Evolutionary conservation across 2,888 invertebrate species (phyloP), one percentile per base, ranked within the genome.

Genomic region (Nemoura dubitans): DNA sequence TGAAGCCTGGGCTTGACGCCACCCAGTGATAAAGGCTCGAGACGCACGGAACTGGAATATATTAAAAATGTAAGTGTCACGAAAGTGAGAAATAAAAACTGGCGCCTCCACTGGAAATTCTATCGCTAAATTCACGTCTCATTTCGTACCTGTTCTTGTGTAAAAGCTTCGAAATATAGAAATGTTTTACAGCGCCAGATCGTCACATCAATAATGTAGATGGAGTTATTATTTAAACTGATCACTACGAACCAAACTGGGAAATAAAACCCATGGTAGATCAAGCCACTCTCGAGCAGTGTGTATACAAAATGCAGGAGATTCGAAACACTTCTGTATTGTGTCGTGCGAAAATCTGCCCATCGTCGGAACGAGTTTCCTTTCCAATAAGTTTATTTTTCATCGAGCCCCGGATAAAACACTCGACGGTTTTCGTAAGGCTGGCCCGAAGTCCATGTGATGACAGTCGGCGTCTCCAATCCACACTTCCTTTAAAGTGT

Each of bases 401-500:
- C 25, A 76, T 76, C 36, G 21, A 10, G 59, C 21, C 21, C 21
- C 1, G 16, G 36, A 21, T 59, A 59, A 59, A 59, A 59, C 59
- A 59, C 16, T 59, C 59, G 14, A 21, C 59, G 59, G 21, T 10
- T 59, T 59, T 59, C 59, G 6, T 59, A 21, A 59, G 59, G 59
- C 59, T 2, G 21, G 16, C 59, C 21, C 14, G 59, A 59, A 59
- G 59, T 59, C 59, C 59, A 21, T 21, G 59, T 21, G 81, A 81
- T 81, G 81, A 81, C 28, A 29, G 81, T 28, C 78, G 21, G 28
- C 78, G 16, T 26, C 26, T 16, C 16, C 78, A 30, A 81, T 81
- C 28, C 30, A 30, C 30, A 81, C 81, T 81, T 81, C 30, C 30
- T 81, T 30, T 30, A 81, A 81, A 81, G 81, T 81, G 81, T 81